Evolutionary conservation across 2,888 invertebrate species (phyloP), one percentile per base, ranked within the genome.

Genomic region (Brachylomia viminalis): DNA sequence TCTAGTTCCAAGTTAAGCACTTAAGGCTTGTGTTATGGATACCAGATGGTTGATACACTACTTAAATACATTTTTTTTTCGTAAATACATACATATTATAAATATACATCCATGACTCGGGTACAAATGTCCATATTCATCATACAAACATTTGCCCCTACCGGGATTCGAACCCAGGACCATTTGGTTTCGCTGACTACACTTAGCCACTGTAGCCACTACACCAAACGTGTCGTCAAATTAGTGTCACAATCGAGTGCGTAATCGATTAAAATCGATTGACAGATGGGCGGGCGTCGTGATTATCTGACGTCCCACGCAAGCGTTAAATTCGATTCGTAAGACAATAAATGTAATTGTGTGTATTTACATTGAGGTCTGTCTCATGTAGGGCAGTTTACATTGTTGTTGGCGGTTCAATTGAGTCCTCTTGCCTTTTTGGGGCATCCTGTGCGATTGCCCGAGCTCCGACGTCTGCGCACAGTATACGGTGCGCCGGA

Each of bases 191-290:
- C n/a, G n/a, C n/a, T n/a, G n/a, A n/a, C n/a, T n/a, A n/a, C n/a
- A n/a, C n/a, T n/a, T n/a, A n/a, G n/a, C n/a, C n/a, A n/a, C n/a
- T n/a, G n/a, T n/a, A n/a, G n/a, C n/a, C n/a, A n/a, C n/a, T n/a
- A n/a, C n/a, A n/a, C n/a, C n/a, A n/a, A n/a, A n/a, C n/a, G n/a
- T n/a, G n/a, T n/a, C n/a, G n/a, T n/a, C n/a, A n/a, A n/a, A n/a
- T n/a, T n/a, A 94, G 89, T 92, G 94, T 92, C 93, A 91, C 90
- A 89, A 91, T 91, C 90, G 90, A 90, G 87, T 88, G 85, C 86
- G 86, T 87, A 91, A 92, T 82, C 90, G 88, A 91, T 93, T 92
- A 89, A 91, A 93, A 93, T 92, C 90, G 90, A 92, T 91, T 91
- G 88, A 92, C 91, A 81, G 84, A 85, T 90, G 86, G 82, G 87